These are phyloP conservation scores for Platycercus adscitus DNA, from an alignment of 2,113 vertebrate genomes.

Conservation along the genomic window DNA sequence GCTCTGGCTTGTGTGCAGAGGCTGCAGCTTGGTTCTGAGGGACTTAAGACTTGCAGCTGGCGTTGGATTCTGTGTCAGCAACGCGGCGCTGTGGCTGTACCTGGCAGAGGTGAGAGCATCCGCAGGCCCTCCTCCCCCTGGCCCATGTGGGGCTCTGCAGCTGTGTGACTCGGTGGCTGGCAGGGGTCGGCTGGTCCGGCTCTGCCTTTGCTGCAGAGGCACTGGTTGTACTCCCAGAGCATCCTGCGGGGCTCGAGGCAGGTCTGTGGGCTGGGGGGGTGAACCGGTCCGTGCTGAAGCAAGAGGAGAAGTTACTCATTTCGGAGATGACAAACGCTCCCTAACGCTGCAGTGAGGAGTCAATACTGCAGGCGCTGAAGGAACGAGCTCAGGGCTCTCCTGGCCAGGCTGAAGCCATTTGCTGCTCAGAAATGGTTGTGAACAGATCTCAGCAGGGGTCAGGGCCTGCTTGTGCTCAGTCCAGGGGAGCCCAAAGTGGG, in stretches of 20 bases:
- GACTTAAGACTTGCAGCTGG: neutral
- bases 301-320: constrained; percentile 51
- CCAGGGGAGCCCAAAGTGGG: neutral
- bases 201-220: neutral
- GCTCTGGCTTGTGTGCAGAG: neutral
- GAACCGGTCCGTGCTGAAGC: neutral
- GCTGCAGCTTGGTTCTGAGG: neutral
- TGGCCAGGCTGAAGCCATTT: constrained; percentile 39
- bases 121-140: neutral
- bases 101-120: neutral
- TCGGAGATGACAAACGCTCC: constrained; percentile 60
- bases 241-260: neutral
- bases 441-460: constrained; percentile 35
- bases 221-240: neutral
- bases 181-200: neutral
- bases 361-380: constrained; percentile 20
- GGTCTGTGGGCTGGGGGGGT: constrained; percentile 1
- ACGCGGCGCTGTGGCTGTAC: accelerated
- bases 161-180: neutral
- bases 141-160: neutral
- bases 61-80: accelerated
- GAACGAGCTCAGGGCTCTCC: constrained; percentile 39
- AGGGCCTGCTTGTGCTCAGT: neutral
- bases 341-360: constrained; percentile 51
- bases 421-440: neutral